Evolutionary conservation across 2,113 vertebrate genomes (phyloP), one percentile per base, ranked within the genome.

Genomic region (Equus quagga): DNA sequence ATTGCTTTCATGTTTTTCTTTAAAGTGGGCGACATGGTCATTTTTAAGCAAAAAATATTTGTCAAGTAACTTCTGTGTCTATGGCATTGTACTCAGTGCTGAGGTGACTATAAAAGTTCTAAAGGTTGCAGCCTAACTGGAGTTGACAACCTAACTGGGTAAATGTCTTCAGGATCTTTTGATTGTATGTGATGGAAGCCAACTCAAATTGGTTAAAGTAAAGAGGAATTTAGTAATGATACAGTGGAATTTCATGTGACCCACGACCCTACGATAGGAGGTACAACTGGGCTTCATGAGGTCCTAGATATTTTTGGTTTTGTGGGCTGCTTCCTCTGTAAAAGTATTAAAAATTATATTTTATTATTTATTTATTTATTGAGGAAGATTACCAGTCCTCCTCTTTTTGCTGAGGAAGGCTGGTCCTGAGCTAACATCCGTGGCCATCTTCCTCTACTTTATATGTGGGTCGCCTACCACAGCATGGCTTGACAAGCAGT

Each of bases 31-130:
- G 21, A 73, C 28, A 24, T 62, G 56, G 64, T 87, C 24, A 84
- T 80, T 83, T 87, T 91, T 92, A 79, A 65, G 46, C 46, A 92
- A 82, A 81, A 96, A 28, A 67, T 85, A 69, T 56, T 90, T 93
- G 73, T 95, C 33, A 49, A 46, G 5, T 82, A 81, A 56, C 12
- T 93, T 92, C 60, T 49, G 24, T 90, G 49, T 64, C 36, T 56
- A 0, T 95, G 21, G 65, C n/a, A 49, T 76, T 81, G 17, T 76
- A 69, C 4, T 89, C 86, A 6, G 28, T 82, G 58, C 72, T 75
- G 49, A 80, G 70, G 31, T 91, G 87, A 87, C 33, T 62, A 69
- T 62, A 75, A 54, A 81, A 11, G 21, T 51, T 73, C 21, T 60
- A 19, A 81, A 97, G 82, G 12, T 83, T 84, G 56, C 75, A 72